A percentile compares a stretch with the other conserved stretches of the same genome.
These are phyloP conservation scores for Acrossocheilus wenchowensis DNA, from an alignment of 2,797 vertebrate species.

Conservation along the genomic window DNA sequence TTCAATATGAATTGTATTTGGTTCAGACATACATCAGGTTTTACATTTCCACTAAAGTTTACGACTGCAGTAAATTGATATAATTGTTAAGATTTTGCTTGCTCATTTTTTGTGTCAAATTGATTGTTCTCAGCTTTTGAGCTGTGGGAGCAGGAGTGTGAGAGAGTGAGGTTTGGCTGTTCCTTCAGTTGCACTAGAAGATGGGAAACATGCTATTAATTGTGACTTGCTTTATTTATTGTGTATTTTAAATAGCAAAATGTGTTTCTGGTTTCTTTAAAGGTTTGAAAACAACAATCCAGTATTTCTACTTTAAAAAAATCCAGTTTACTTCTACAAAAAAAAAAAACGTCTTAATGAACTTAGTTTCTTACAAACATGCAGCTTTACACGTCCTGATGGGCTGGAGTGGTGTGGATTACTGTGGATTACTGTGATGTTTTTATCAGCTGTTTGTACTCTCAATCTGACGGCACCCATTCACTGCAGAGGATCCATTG, in stretches of 20 bases:
- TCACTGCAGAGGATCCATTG: neutral
- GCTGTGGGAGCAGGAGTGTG: conserved; percentile 40
- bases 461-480: neutral
- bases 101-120: conserved; percentile 44
- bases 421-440: too few species aligned
- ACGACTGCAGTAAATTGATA: conserved; percentile 64
- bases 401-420: neutral
- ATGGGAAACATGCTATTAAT: conserved; percentile 26
- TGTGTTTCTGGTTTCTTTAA: neutral
- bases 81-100: conserved; percentile 64
- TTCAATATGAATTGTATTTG: conserved; percentile 67
- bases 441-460: neutral
- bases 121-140: conserved; percentile 46
- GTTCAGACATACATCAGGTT: conserved; percentile 66
- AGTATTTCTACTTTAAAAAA: neutral
- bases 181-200: conserved; percentile 15
- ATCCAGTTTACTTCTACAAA: neutral
- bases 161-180: conserved; percentile 39
- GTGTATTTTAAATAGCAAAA: neutral
- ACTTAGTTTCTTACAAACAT: neutral
- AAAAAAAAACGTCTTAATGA: neutral
- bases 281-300: neutral
- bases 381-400: neutral
- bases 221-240: conserved; percentile 20
- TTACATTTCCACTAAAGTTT: conserved; percentile 67